Evolutionary conservation across 1,140 invertebrate genomes (phyloP), one percentile per base, ranked within the genome.

Genomic region (Anoplolepis gracilipes): DNA sequence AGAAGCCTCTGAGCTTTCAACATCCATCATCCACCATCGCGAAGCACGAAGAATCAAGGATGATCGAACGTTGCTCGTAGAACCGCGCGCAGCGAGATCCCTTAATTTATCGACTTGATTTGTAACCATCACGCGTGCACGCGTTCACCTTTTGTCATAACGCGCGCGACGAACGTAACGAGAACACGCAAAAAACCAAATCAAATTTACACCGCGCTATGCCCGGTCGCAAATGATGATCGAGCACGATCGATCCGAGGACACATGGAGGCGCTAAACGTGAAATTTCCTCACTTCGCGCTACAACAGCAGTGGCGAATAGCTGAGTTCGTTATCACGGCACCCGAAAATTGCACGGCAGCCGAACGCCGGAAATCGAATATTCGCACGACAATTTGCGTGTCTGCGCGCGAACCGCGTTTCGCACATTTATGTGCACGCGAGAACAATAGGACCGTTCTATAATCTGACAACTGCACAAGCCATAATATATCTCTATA

Each of bases 101-200:
- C 65, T 82, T 73, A 82, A 82, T 82, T 82, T 82, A 82, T 82
- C 78, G 78, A 30, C 67, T 82, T 82, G 78, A 82, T 82, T 82
- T 61, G 78, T 82, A 82, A 73, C 67, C 67, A 73, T 82, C 67
- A 36, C 55, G 67, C 36, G 78, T 33, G 62, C 55, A 11, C 46
- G n/a, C 46, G 70, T 19, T 28, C n/a, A 10, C 53, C 36, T 61
- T 59, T 30, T 39, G 67, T 36, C 53, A 22, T 59, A 81, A 81
- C 46, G 33, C 22, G 25, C 30, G 25, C 16, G 33, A 49, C 42
- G 46, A 70, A 22, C 64, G 49, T 81, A 81, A 82, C 67, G 67
- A 82, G 65, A 42, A 46, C 49, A 28, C 11, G 57, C 36, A 73
- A 57, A 70, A 57, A 82, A 33, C 33, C 65, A 61, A 82, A 36